Evolutionary conservation across 2,888 invertebrate genomes (phyloP), one percentile per base, ranked within the genome.

Genomic region (Emmelina monodactyla): DNA sequence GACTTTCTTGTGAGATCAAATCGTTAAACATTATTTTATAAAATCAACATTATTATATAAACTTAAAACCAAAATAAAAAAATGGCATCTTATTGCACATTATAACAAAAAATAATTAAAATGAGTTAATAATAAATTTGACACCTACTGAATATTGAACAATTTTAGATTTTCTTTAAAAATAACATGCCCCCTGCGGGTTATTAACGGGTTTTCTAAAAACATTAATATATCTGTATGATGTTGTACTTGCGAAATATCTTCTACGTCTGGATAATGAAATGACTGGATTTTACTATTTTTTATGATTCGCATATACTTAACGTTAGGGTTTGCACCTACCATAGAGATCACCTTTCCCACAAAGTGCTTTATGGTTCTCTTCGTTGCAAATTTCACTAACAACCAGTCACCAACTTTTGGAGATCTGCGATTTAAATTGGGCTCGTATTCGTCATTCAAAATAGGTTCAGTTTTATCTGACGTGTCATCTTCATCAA

Each of bases 371-470:
- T 25, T 25, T 3, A 25, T 32, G 10, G 37, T 28, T 25, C 34
- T 34, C 25, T 37, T 37, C 28, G 37, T 37, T 28, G 37, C 19
- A 34, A 37, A 37, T 34, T 29, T 14, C 29, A 38, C 37, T 34
- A 38, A 14, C 16, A 38, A 32, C 37, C 34, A 38, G 28, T 34
- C 34, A 22, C 29, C 13, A 34, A 34, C 14, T 38, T 28, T 22
- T 13, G 32, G 34, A 28, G 34, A 28, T 25, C 31, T 34, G 34
- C 16, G 25, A 15, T 14, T 12, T 13, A 38, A 31, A 33, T 38
- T 22, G 10, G 37, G 34, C 32, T 38, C 37, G 16, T 14, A 34
- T 30, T 22, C 30, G 30, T 33, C 29, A 4, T 3, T 7, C 4
- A 10, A 25, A 25, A 25, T 4, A 25, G n/a, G 3, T 10, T n/a